Evolutionary conservation across 2,888 invertebrate genomes (phyloP), one percentile per base, ranked within the genome.

Genomic region (Bellardia bayeri): DNA sequence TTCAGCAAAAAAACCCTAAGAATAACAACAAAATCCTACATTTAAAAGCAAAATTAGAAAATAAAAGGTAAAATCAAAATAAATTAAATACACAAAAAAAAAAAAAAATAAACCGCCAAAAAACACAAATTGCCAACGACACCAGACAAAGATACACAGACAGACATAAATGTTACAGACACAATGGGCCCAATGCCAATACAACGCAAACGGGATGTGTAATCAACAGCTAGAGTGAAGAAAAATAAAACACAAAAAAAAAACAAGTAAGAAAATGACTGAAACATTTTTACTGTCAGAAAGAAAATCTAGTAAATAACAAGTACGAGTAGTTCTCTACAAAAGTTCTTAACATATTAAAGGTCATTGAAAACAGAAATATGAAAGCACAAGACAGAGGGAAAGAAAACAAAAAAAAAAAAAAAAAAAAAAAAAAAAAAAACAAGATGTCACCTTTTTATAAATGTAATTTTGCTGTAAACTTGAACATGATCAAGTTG

Each of bases 151-250:
- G 63, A 76, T 78, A 64, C 11, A 64, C 14, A 51, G 74, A 78
- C 76, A 49, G 58, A 58, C 85, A 85, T 86, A 75, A 88, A 58
- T 86, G 82, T 80, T 56, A 78, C 85, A 85, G 86, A 85, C 86
- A 88, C 82, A 86, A 79, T 86, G 88, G 88, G 88, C 86, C 79
- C 82, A 82, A 74, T 88, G 88, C 86, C 88, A 88, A 86, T 61
- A 45, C 23, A 82, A 75, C 71, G 33, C 75, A 68, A 61, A 79
- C 63, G 69, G 54, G 79, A 79, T 84, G 79, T 84, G 54, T 64
- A 78, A 75, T 79, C 82, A 66, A 11, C 40, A 76, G 33, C 74
- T 40, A 23, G 58, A 72, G 23, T 14, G 42, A 2, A 4, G 23
- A 72, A 75, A 30, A 45, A 74, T 42, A 66, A 63, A 68, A 23